Base-by-base conservation (phyloP, 2,113 vertebrate species). In the Aptenodytes patagonicus region DNA sequence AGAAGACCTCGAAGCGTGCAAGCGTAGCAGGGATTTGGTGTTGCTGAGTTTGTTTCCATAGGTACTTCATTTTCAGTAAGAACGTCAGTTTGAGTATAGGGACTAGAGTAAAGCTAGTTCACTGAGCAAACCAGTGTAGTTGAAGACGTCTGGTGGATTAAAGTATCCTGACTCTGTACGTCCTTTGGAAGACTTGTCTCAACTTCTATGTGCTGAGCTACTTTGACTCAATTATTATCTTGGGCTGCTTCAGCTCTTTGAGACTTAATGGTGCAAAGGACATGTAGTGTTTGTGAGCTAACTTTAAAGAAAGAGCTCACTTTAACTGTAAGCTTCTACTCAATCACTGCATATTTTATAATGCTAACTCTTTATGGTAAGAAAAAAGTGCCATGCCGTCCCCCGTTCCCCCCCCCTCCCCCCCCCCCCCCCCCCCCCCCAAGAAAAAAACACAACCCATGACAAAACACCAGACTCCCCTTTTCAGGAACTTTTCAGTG, bases 261-360 rank as follows among this genome's bases (percentile, higher is more conserved):
- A n/a, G 40, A 8, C 17, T 38, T 44, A 4, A 1, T 6, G 7
- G 11, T 38, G 34, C 22, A 15, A 40, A 28, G n/a, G 29, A 38
- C 25, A 0, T 7, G 14, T 11, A 17, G 42, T 36, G 20, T 72
- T 58, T 24, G 13, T 68, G 83, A 54, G 20, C 2, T 47, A n/a
- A 31, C 57, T 60, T 55, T 4, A 34, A 82, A 44, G 28, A n/a
- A 60, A 1, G 16, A 65, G 14, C 20, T 91, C 16, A 1, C 8
- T 68, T 66, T 4, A 47, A 13, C 28, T 65, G 10, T 12, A 22
- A 26, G 42, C 57, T 75, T 64, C 42, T 40, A 3, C 16, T 66
- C 32, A 6, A 0, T 64, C 38, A 3, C 51, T 46, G 11, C 14
- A 0, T 73, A 2, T 42, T 54, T 69, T 28, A 8, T 21, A 28